A percentile compares a stretch with the other conserved stretches of the same genome.
These are phyloP conservation scores for Hemicentrotus pulcherrimus DNA, from an alignment of 35 echinoderm and acorn worm genomes.

Conservation along the genomic window DNA sequence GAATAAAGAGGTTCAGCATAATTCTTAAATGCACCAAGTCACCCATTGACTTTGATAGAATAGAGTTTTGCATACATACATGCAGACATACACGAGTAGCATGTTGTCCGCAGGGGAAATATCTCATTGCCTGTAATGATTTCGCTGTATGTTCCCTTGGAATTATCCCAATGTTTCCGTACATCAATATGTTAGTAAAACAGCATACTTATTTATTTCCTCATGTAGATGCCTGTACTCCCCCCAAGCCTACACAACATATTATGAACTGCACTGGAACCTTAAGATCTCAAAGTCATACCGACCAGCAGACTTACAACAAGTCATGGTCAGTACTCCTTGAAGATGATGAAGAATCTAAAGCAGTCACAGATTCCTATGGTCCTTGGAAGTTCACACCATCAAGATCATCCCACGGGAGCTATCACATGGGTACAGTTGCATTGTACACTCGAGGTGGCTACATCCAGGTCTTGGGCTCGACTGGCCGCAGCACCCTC, in stretches of 20 bases:
- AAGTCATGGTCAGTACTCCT: neutral
- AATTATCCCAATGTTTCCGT: neutral
- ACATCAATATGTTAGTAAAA: neutral
- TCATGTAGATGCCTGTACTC: neutral
- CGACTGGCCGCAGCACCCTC: neutral
- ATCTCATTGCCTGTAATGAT: too few species aligned
- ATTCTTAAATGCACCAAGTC: neutral
- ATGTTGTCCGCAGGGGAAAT: too few species aligned
- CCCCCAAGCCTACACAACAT: neutral
- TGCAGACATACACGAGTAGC: neutral
- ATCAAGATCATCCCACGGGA: conserved; percentile 46
- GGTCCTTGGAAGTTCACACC: conserved; percentile 68
- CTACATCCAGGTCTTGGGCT: conserved; percentile 61
- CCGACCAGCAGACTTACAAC: conserved; percentile 15
- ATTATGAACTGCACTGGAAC: conserved; percentile 25
- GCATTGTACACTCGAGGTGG: conserved; percentile 63
- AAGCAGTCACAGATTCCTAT: neutral
- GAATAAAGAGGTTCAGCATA: neutral
- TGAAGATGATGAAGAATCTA: neutral
- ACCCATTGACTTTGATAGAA: neutral
- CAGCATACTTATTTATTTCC: neutral
- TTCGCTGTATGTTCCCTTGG: neutral
- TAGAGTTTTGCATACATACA: neutral
- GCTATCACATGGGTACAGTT: conserved; percentile 39
- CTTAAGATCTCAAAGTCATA: neutral